A percentile compares a stretch with the other conserved stretches of the same genome.
Conservation (phyloP, 2,888 invertebrate species). For the Laothoe populi region DNA sequence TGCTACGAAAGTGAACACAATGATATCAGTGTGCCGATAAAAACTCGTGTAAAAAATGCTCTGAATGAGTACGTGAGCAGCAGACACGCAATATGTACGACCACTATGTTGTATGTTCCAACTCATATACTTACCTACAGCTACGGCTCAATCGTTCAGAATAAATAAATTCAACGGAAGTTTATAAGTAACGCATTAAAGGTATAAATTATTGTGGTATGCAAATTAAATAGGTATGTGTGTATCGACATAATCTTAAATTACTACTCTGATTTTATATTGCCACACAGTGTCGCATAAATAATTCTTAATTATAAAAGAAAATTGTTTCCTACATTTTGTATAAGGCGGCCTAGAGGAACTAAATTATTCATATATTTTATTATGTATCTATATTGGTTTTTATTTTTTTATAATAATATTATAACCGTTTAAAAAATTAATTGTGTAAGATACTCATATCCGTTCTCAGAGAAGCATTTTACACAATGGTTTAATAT, state of each 20-base stretch:
- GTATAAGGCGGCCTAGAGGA: conserved; percentile 24
- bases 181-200: conserved; percentile 50
- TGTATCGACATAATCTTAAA: conserved; percentile 28
- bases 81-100: conserved; percentile 54
- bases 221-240: conserved; percentile 49
- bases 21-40: conserved; percentile 74
- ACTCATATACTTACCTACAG: neutral
- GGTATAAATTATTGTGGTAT: conserved; percentile 52
- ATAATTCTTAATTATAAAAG: conserved; percentile 26
- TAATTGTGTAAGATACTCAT: neutral
- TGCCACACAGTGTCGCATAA: conserved; percentile 22
- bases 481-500: conserved; percentile 1
- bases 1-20: conserved; percentile 81
- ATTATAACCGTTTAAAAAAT: neutral
- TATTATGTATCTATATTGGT: conserved; percentile 25
- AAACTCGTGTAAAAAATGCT: conserved; percentile 73
- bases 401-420: neutral
- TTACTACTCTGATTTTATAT: conserved; percentile 23
- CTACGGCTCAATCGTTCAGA: conserved; percentile 52
- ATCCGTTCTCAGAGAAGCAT: neutral
- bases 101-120: neutral
- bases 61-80: conserved; percentile 70
- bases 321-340: conserved; percentile 28
- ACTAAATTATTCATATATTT: conserved; percentile 18
- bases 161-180: conserved; percentile 59